Evolutionary conservation across 2,797 vertebrate species (phyloP).

Genomic region (Momotus momota): DNA sequence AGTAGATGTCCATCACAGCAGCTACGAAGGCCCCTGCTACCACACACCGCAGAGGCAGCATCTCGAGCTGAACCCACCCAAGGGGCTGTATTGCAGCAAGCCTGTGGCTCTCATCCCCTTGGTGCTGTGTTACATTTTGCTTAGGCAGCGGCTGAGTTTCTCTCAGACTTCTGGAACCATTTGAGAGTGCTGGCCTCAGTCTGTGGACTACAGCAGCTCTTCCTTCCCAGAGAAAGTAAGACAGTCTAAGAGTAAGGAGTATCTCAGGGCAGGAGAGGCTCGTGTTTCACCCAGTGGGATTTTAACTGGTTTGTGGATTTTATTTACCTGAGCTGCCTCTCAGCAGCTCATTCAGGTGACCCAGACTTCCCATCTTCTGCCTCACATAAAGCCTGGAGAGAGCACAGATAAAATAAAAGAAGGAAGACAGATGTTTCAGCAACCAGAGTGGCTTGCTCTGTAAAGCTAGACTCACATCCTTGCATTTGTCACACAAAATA

Average conservation of each 20-base stretch:
- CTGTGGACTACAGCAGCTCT: background rate
- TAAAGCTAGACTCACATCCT: background rate
- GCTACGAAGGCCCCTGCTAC: background rate
- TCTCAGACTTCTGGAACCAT: background rate
- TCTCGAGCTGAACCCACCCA: background rate
- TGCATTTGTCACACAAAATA: background rate
- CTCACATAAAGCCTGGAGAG: background rate
- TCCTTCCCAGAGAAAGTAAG: background rate
- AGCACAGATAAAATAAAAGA: background rate
- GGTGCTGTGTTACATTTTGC: background rate
- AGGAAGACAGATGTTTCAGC: background rate
- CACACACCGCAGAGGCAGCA: background rate
- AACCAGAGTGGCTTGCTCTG: background rate
- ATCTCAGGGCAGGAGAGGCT: background rate
- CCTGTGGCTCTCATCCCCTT: background rate
- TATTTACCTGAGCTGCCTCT: background rate
- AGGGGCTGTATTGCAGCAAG: background rate
- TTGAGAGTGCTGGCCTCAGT: background rate
- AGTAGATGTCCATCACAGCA: background rate
- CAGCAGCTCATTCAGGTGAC: fast-evolving
- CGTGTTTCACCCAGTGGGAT: fast-evolving
- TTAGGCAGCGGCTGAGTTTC: background rate
- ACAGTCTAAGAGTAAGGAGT: background rate
- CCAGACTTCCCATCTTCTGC: background rate
- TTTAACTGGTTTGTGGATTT: background rate